Percentiles rank a stretch among this genome's conserved stretches.
Evolutionary conservation across 1,140 invertebrate genomes (phyloP).

Genomic region (Drosophila pseudoananassae): DNA sequence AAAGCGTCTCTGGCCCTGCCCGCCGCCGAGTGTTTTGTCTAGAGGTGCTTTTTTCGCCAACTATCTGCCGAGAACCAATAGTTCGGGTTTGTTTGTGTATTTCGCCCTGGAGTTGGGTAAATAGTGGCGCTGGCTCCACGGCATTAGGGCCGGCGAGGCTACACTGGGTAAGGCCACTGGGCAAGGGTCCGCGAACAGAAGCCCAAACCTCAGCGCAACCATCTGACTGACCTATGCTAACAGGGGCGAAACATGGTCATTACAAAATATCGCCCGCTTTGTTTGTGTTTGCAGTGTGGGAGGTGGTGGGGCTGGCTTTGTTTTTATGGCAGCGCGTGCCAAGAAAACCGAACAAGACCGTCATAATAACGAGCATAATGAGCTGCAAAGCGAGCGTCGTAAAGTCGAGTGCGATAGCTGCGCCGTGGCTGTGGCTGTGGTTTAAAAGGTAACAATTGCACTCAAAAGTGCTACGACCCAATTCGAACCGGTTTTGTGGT

Average conservation of each 20-base stretch:
- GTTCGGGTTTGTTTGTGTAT: background rate
- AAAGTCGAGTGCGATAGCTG: slow-evolving; percentile 24
- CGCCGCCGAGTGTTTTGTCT: slow-evolving; percentile 23
- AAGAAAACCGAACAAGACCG: slow-evolving; percentile 76
- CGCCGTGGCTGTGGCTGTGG: slow-evolving; percentile 5
- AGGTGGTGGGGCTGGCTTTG: slow-evolving; percentile 22
- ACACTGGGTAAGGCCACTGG: background rate
- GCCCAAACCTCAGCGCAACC: slow-evolving; percentile 7
- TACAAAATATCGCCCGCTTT: slow-evolving; percentile 60
- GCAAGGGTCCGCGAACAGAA: slow-evolving; percentile 2
- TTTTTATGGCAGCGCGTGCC: slow-evolving; percentile 63
- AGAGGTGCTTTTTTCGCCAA: background rate
- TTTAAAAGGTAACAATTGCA: slow-evolving; percentile 78
- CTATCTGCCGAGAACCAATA: background rate
- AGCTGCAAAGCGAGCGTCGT: slow-evolving; percentile 44
- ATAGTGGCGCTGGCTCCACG: no score
- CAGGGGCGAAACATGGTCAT: slow-evolving; percentile 49
- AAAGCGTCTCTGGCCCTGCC: slow-evolving; percentile 22
- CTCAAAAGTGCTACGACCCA: slow-evolving; percentile 82
- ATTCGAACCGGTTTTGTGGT: slow-evolving; percentile 73
- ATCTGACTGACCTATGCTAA: slow-evolving; percentile 73
- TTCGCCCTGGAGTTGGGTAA: no score
- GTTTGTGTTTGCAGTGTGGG: slow-evolving; percentile 24
- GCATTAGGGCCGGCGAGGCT: background rate
- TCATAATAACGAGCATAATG: slow-evolving; percentile 73